These are phyloP conservation scores for Cyclophora albipunctata DNA, from an alignment of 2,888 invertebrate genomes.

Conservation along the genomic window DNA sequence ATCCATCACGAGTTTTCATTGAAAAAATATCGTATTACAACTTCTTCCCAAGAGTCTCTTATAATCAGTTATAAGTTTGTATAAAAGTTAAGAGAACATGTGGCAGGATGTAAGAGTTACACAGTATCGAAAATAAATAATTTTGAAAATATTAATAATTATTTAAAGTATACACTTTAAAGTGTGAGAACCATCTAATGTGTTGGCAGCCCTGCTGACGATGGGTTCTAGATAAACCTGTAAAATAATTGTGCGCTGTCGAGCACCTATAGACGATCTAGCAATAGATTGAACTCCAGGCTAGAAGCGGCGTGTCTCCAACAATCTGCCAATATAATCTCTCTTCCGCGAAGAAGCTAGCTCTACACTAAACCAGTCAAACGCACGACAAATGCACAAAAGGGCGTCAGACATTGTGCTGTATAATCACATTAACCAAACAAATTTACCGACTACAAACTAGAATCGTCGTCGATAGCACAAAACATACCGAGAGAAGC, in stretches of 20 bases:
- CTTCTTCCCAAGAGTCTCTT: not conserved
- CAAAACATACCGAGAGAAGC: no score
- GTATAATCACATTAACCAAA: no score
- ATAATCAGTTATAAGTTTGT: not conserved
- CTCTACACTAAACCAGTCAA: conserved; percentile 49
- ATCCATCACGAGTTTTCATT: conserved; percentile 71
- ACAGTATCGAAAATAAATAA: no score
- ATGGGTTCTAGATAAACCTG: conserved; percentile 20
- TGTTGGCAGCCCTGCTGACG: conserved; percentile 13
- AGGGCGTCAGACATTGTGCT: conserved; percentile 47
- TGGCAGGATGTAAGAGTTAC: no score
- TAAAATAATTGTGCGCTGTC: conserved; percentile 29
- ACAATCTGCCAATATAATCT: conserved; percentile 50
- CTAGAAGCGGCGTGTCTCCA: conserved; percentile 37
- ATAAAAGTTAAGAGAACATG: conserved; percentile 5
- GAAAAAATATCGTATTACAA: conserved; percentile 39
- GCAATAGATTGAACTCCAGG: conserved; percentile 49
- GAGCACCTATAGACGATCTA: conserved; percentile 50
- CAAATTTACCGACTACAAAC: no score
- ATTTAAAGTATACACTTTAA: no score
- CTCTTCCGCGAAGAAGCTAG: conserved; percentile 54
- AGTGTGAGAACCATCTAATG: conserved; percentile 4
- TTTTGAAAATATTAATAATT: no score
- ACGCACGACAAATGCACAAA: conserved; percentile 58
- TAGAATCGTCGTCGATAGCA: no score